Percentiles rank a stretch among this genome's conserved stretches.
Evolutionary conservation across 2,113 vertebrate species (phyloP).

Genomic region (Pluvianellus socialis): DNA sequence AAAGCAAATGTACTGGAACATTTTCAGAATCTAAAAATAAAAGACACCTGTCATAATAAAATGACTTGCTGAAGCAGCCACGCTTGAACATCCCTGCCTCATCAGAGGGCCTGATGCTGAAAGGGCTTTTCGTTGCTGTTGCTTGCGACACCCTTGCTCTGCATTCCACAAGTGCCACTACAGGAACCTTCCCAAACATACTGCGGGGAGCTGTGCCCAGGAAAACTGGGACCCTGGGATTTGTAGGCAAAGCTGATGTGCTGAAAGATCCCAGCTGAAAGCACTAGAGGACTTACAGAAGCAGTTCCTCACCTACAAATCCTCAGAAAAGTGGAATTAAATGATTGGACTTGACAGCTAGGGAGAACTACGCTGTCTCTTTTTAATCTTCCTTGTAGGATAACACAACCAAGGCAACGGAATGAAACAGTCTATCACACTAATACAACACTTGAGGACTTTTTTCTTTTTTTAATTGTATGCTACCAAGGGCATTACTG

Average conservation of each 20-base stretch:
- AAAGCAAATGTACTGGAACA: neutral
- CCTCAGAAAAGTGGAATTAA: slow-evolving; percentile 50
- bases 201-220: neutral
- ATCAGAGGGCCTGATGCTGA: neutral
- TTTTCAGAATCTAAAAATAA: slow-evolving; percentile 45
- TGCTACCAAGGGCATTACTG: neutral
- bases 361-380: neutral
- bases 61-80: neutral
- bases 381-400: slow-evolving; percentile 17
- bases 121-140: neutral
- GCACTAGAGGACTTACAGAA: neutral
- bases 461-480: neutral
- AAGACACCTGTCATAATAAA: neutral
- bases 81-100: neutral
- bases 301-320: slow-evolving; percentile 29
- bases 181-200: neutral
- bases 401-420: neutral
- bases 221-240: neutral
- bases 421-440: neutral
- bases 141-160: neutral
- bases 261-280: neutral
- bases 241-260: neutral
- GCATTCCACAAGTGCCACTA: neutral
- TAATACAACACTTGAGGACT: neutral
- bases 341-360: slow-evolving; percentile 14